phyloP scores from a whole-genome alignment of 1,140 invertebrate species.

The Pachyrhynchus sulphureomaculatus region DNA sequence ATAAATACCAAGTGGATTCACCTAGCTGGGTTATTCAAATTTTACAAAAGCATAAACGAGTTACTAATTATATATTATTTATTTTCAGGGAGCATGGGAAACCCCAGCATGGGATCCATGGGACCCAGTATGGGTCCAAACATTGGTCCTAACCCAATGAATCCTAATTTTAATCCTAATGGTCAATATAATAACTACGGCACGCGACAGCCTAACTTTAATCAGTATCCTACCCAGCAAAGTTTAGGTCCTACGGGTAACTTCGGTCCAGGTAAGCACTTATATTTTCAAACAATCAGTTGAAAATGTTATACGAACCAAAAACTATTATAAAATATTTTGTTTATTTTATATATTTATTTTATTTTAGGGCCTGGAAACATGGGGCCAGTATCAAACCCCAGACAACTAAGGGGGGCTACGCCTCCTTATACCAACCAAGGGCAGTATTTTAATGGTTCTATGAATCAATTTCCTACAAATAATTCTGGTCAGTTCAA shows the following conservation, averaged over 20 bases:
- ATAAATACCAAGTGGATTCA: too few relatives aligned
- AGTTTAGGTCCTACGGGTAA: slow-evolving; percentile 56
- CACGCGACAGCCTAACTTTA: slow-evolving; percentile 62
- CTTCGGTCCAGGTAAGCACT: slow-evolving; percentile 46
- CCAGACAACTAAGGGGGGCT: slow-evolving; percentile 59
- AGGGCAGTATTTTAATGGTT: slow-evolving; percentile 62
- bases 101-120: slow-evolving; percentile 38
- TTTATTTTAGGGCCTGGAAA: slow-evolving; percentile 40
- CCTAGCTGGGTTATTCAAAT: neutral
- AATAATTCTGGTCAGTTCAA: slow-evolving; percentile 42
- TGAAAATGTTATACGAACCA: neutral
- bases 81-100: slow-evolving; percentile 34
- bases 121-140: slow-evolving; percentile 34
- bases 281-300: too few relatives aligned
- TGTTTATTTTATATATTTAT: neutral
- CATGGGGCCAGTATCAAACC: slow-evolving; percentile 53
- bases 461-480: slow-evolving; percentile 55
- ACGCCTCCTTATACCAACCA: slow-evolving; percentile 66
- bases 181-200: slow-evolving; percentile 61
- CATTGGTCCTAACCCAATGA: slow-evolving; percentile 40
- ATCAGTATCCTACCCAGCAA: slow-evolving; percentile 69
- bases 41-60: neutral
- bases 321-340: neutral
- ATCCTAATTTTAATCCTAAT: slow-evolving; percentile 56
- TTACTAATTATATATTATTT: neutral